These are phyloP conservation scores for Apamea epomidion DNA, from an alignment of 2,888 invertebrate species.

Conservation along the genomic window DNA sequence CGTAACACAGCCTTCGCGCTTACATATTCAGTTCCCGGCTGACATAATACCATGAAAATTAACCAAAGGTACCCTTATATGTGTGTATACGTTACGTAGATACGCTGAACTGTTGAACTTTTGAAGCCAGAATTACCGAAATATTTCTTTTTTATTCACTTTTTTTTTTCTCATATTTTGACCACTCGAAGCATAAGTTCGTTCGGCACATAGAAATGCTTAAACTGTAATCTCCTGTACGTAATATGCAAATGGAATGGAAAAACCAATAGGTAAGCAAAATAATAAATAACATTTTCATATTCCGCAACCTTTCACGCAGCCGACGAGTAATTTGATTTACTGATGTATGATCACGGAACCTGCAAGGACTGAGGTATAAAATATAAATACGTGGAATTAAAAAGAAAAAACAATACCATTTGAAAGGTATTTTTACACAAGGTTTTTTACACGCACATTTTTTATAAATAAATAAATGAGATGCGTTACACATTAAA, in stretches of 20 bases:
- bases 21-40: slow-evolving; percentile 57
- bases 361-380: slow-evolving; percentile 12
- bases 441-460: background rate
- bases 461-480: slow-evolving; percentile 6
- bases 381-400: slow-evolving; percentile 8
- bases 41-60: slow-evolving; percentile 60
- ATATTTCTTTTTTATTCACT: background rate
- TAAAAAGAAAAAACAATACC: slow-evolving; percentile 15
- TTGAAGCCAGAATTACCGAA: slow-evolving; percentile 13
- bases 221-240: slow-evolving; percentile 54
- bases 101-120: slow-evolving; percentile 12
- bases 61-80: slow-evolving; percentile 33
- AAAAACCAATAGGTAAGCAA: slow-evolving; percentile 37
- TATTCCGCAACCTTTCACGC: slow-evolving; percentile 49
- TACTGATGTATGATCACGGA: slow-evolving; percentile 25
- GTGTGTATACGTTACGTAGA: slow-evolving; percentile 4
- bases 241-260: slow-evolving; percentile 55
- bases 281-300: slow-evolving; percentile 51
- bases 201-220: slow-evolving; percentile 45
- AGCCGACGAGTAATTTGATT: slow-evolving; percentile 46
- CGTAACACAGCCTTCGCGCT: slow-evolving; percentile 46
- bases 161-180: slow-evolving; percentile 20
- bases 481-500: background rate
- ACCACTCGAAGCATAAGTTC: slow-evolving; percentile 27
- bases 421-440: background rate